Evolutionary conservation across 2,888 invertebrate genomes (phyloP), one percentile per base, ranked within the genome.

Genomic region (Dryomyza anilis): DNA sequence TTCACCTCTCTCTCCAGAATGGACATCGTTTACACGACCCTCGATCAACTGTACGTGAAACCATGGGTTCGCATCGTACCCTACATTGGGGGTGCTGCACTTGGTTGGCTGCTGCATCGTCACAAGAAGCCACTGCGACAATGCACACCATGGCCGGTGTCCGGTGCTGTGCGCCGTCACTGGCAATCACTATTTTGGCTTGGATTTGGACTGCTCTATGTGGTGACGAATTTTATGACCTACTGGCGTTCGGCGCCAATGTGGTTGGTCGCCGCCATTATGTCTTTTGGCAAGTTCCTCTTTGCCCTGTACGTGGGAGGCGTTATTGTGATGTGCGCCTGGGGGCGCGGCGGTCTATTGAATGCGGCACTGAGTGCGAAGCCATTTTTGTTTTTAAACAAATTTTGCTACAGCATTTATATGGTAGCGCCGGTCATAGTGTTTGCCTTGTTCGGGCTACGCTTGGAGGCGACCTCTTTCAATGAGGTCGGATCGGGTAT

Each of bases 201-300:
- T 7, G 48, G 74, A 30, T 70, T 69, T 5, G 55, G 67, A 57
- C 45, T 67, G 33, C 52, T 77, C 8, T 76, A 76, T 67, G 67
- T 73, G 55, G 62, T 68, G 16, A 78, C 78, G 29, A 75, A 75
- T 64, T 74, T 76, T 61, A 78, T 78, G 78, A 78, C 73, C 63
- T 79, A 75, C 65, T 78, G 77, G 77, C 74, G 74, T 39, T 68
- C 69, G n/a, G 71, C 77, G 45, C 76, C 78, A 14, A 58, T 70
- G 29, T 74, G 74, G 73, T 19, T 73, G 63, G 77, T 77, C 10
- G 74, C 78, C 2, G 50, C 68, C 33, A 75, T 78, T 63, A 76
- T 78, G 76, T 78, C 78, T n/a, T 69, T 77, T 59, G 79, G 79
- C 29, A 79, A 78, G 69, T 69, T 78, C 33, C 55, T 75, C 55